Evolutionary conservation across 2,888 invertebrate genomes (phyloP), one percentile per base, ranked within the genome.

Genomic region (Bellardia bayeri): DNA sequence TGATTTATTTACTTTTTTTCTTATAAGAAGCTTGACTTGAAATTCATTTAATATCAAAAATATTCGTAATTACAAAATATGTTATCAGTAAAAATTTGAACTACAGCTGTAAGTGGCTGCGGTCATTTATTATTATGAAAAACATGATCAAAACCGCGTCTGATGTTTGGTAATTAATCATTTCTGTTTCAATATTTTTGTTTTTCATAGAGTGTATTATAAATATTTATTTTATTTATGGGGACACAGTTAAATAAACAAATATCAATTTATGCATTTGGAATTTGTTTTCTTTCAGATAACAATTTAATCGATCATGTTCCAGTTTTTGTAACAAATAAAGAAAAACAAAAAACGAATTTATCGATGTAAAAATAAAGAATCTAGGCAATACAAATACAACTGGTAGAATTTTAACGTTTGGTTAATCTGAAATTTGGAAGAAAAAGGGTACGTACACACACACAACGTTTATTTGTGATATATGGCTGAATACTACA

Each of bases 211-310:
- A 71, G 76, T 51, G 33, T 14, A 45, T 63, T 79, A 66, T 72
- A 83, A 76, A 84, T 87, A 82, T 84, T 87, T 84, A 82, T 69
- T 82, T 85, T 71, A 78, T 82, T 87, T 82, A 87, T 87, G 81
- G 81, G 56, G 84, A 78, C 87, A 78, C 64, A 84, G 75, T 87
- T 80, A 69, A 82, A 49, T 56, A 54, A 79, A 68, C 54, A 86
- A 79, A 74, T 23, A 75, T 54, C 54, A 76, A 33, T 74, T 30
- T 49, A 85, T 63, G 40, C 14, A 61, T 75, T 81, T 72, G 23
- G 61, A 54, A 45, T 56, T 75, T 54, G 33, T 75, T 69, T 82
- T 45, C 23, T 51, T 71, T 69, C 13, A 51, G 85, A 85, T 85
- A 87, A 87, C 69, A 51, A 45, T 79, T 85, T 69, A 82, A 85